phyloP scores from a whole-genome alignment of 2,113 vertebrate genomes.

The Xyliphius kryptos region DNA sequence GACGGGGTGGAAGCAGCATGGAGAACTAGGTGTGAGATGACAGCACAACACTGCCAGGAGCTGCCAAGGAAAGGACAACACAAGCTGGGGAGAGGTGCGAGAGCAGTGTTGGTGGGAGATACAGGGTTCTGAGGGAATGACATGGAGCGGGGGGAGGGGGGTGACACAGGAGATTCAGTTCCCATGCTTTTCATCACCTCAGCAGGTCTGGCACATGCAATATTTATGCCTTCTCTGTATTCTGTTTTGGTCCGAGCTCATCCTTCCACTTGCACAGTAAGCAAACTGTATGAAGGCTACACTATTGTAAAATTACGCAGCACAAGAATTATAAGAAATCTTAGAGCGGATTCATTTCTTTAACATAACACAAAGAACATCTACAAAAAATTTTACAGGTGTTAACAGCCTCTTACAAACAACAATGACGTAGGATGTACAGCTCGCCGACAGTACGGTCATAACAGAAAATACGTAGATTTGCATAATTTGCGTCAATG shows the following conservation, averaged over 20 bases:
- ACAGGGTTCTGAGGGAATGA: constrained; percentile 26
- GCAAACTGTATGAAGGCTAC: constrained; percentile 62
- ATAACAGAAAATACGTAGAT: too few species aligned
- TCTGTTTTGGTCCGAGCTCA: constrained; percentile 52
- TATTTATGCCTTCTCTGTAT: constrained; percentile 51
- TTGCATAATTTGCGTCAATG: too few species aligned
- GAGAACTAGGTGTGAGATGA: constrained; percentile 66
- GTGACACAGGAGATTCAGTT: constrained; percentile 38
- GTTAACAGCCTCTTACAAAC: too few species aligned
- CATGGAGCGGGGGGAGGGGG: constrained; percentile 6
- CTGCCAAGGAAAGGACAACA: constrained; percentile 65
- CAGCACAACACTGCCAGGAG: constrained; percentile 64
- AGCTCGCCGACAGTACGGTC: too few species aligned
- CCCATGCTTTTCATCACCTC: constrained; percentile 48
- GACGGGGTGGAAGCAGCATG: constrained; percentile 35
- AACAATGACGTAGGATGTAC: too few species aligned
- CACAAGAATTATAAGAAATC: too few species aligned
- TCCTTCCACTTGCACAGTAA: constrained; percentile 60
- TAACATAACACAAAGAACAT: too few species aligned
- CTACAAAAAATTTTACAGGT: too few species aligned
- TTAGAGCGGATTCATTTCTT: too few species aligned
- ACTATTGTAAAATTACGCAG: too few species aligned
- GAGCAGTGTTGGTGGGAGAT: constrained; percentile 35
- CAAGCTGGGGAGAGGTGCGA: constrained; percentile 54
- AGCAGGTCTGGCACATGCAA: constrained; percentile 49